phyloP scores from a whole-genome alignment of 2,888 invertebrate species.

The Eurytoma californica region DNA sequence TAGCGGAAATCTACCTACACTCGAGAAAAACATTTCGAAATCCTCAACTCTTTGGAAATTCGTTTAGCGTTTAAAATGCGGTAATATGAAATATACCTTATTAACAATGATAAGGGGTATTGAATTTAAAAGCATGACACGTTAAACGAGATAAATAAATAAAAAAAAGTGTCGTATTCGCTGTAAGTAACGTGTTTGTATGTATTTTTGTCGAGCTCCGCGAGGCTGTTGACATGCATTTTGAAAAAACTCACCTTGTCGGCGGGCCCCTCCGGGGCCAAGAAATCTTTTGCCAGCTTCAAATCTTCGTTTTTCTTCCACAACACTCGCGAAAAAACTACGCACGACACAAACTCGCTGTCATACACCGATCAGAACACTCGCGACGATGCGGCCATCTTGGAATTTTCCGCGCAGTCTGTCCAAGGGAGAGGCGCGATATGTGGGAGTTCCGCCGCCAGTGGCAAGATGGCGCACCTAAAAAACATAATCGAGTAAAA shows the following conservation, averaged over 20 bases:
- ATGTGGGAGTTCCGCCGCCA: conserved; percentile 33
- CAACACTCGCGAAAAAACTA: conserved; percentile 48
- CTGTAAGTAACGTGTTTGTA: conserved; percentile 23
- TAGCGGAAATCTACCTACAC: conserved; percentile 19
- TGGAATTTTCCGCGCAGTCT: conserved; percentile 51
- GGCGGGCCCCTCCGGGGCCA: conserved; percentile 49
- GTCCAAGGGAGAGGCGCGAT: conserved; percentile 40
- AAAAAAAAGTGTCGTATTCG: conserved; percentile 25
- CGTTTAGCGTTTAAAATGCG: neutral
- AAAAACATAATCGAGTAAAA: conserved; percentile 25
- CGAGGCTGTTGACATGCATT: neutral
- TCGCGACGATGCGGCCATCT: conserved; percentile 55
- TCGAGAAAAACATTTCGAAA: conserved; percentile 34
- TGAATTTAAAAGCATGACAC: neutral
- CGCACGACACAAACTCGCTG: conserved; percentile 45
- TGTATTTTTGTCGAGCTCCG: conserved; percentile 29
- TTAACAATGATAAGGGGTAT: no score
- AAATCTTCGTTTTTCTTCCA: conserved; percentile 15
- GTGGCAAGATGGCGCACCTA: conserved; percentile 47
- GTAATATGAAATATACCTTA: no score
- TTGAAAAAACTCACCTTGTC: conserved; percentile 42
- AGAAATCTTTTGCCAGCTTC: conserved; percentile 24
- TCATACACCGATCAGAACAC: conserved; percentile 52
- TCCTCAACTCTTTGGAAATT: conserved; percentile 5
- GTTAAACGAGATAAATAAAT: conserved; percentile 27